Conservation (phyloP, 2,113 vertebrate genomes). For the Callospermophilus lateralis region DNA sequence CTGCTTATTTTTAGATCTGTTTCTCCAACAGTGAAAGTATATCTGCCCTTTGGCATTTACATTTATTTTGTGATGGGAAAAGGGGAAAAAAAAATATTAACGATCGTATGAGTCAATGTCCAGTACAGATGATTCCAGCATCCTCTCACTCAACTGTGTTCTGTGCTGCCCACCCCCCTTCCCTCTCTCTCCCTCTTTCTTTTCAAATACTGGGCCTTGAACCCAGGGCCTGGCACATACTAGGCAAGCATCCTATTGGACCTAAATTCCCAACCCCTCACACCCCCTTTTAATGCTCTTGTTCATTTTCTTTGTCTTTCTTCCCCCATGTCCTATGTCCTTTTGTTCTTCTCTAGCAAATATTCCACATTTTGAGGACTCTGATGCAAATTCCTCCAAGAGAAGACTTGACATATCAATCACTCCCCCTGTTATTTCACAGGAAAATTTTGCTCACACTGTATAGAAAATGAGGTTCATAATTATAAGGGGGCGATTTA, state of each 20-base stretch:
- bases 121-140: neutral
- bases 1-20: constrained; percentile 18
- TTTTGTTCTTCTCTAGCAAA: neutral
- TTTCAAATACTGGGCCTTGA: neutral
- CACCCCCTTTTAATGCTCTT: neutral
- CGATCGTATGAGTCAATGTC: neutral
- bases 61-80: constrained; percentile 1
- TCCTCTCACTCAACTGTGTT: neutral
- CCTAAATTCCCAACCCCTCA: no score
- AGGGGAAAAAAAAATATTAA: neutral
- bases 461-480: neutral
- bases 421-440: neutral
- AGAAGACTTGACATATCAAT: neutral
- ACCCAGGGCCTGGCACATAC: neutral
- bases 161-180: neutral
- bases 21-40: neutral
- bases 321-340: fast-evolving
- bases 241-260: no score
- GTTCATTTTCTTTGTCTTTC: neutral
- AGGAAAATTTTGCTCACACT: neutral
- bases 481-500: neutral
- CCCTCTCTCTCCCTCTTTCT: neutral
- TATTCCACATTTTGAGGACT: neutral
- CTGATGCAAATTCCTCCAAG: neutral
- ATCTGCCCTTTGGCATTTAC: neutral